Conservation (phyloP, 2,113 vertebrate species). For the Thunnus maccoyii region DNA sequence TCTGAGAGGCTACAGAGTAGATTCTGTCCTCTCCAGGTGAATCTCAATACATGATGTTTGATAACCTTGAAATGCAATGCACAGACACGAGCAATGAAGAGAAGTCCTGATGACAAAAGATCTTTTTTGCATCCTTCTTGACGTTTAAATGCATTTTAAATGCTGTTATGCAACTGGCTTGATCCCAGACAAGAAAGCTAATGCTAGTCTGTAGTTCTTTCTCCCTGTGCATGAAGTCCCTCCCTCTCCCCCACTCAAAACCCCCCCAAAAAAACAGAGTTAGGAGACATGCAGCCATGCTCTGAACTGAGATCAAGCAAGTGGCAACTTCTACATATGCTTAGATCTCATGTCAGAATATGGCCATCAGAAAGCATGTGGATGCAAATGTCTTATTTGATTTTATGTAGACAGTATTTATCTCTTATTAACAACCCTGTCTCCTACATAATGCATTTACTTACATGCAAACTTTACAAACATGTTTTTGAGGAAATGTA, state of each 20-base stretch:
- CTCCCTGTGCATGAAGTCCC: slow-evolving; percentile 60
- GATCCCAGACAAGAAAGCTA: slow-evolving; percentile 30
- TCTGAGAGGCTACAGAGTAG: slow-evolving; percentile 23
- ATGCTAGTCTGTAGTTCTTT: slow-evolving; percentile 30
- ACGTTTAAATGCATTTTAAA: slow-evolving; percentile 20
- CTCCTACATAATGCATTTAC: slow-evolving; percentile 7
- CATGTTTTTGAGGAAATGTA: not conserved
- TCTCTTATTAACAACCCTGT: slow-evolving; percentile 16
- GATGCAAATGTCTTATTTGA: slow-evolving; percentile 42
- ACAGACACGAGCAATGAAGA: slow-evolving; percentile 10
- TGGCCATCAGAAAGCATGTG: slow-evolving; percentile 60
- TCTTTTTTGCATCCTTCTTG: slow-evolving; percentile 34
- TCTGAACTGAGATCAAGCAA: slow-evolving; percentile 59
- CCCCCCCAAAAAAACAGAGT: no score
- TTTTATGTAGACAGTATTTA: slow-evolving; percentile 32
- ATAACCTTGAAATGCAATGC: slow-evolving; percentile 5
- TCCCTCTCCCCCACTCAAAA: not conserved
- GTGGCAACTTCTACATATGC: not conserved
- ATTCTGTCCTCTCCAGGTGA: not conserved
- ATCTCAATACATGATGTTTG: slow-evolving; percentile 4
- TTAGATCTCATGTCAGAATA: slow-evolving; percentile 53
- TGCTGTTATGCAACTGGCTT: slow-evolving; percentile 53
- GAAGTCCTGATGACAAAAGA: not conserved
- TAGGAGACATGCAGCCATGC: slow-evolving; percentile 28
- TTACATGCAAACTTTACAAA: not conserved